Evolutionary conservation across 2,797 vertebrate genomes (phyloP), one percentile per base, ranked within the genome.

Genomic region (Malurus leucopterus): DNA sequence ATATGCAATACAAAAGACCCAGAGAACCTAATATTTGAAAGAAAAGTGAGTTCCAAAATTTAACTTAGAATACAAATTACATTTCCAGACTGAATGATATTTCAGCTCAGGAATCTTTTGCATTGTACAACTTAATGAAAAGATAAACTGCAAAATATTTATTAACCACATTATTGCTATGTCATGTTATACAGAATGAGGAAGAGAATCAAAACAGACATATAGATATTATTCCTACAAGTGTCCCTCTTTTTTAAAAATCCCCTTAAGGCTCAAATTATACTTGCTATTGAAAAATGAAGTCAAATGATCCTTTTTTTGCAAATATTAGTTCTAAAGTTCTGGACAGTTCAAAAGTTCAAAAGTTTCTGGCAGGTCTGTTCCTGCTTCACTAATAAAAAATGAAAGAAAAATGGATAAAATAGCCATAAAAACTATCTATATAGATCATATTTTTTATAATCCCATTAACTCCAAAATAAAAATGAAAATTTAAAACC

Each of bases 101-200:
- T 92, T 84, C 50, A 86, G 61, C 76, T 90, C 47, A 90, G 72
- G 55, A 88, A 73, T 61, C 49, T 78, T 94, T 86, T 81, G 44
- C 50, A 69, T 83, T 73, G 86, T 73, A 86, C 50, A 85, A 62
- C n/a, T 83, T 86, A 82, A 76, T 83, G 83, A 84, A 88, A 92
- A 57, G 68, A 59, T 30, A 71, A 69, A 55, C 76, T 67, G 47
- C 78, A 58, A 87, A 83, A 68, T 69, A 84, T 23, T 69, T 75
- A 85, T 73, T 75, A 87, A 70, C 44, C 19, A 63, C 29, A 50
- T 67, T 82, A 82, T 77, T 83, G 36, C 67, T 47, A 41, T 72
- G 11, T 57, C 73, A 79, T 62, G 57, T 41, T 79, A 77, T 43
- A 58, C 22, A 58, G 32, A 43, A 84, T 38, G 29, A 84, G 50